These are phyloP conservation scores for Dynastes hyllus DNA, from an alignment of 2,888 invertebrate genomes.

Conservation along the genomic window DNA sequence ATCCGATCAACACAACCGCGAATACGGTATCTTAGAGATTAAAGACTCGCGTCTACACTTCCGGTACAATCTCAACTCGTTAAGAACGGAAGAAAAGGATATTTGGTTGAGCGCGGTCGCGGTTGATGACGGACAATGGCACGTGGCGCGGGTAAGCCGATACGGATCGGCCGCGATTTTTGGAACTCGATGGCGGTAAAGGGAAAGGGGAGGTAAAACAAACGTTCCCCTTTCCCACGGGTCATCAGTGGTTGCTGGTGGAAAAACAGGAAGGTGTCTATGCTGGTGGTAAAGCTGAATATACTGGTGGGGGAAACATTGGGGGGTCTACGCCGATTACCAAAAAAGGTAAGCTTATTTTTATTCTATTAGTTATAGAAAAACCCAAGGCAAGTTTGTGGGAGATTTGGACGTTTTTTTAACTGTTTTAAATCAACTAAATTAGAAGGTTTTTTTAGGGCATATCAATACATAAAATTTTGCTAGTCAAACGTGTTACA, in stretches of 20 bases:
- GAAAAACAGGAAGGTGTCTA: constrained; percentile 97
- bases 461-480: too few species aligned
- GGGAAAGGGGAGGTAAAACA: constrained; percentile 93
- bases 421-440: too few species aligned
- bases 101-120: constrained; percentile 92
- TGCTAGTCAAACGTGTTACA: too few species aligned
- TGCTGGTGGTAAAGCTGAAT: constrained; percentile 96
- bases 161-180: constrained; percentile 92
- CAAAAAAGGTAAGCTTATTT: constrained; percentile 84
- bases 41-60: constrained; percentile 93
- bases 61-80: constrained; percentile 93
- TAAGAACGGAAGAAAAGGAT: constrained; percentile 91
- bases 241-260: constrained; percentile 93
- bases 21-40: constrained; percentile 93
- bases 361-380: too few species aligned
- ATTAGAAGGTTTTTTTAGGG: too few species aligned
- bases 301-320: too few species aligned
- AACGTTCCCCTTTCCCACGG: constrained; percentile 90
- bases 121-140: constrained; percentile 98
- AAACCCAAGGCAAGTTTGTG: too few species aligned
- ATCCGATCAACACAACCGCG: constrained; percentile 94
- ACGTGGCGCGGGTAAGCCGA: constrained; percentile 91
- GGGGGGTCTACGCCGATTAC: constrained; percentile 93
- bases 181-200: constrained; percentile 96
- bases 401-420: too few species aligned